Conservation (phyloP, 1,140 invertebrate genomes). For the Formica exsecta region DNA sequence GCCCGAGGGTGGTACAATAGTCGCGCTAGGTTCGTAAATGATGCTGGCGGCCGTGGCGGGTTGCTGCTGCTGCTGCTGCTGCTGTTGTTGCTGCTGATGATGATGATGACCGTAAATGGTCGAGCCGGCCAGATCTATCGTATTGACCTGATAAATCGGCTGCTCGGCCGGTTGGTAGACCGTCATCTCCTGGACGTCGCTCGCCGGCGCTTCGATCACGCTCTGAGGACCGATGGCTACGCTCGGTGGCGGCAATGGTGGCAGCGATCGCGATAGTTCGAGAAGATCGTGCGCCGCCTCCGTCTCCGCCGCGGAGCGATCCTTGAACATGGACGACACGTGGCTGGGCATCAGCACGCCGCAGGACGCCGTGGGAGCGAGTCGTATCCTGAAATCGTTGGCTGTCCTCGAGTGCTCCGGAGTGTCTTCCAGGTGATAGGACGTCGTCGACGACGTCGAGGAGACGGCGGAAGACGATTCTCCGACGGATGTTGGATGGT, state of each 20-base stretch:
- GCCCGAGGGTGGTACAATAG: conserved; percentile 80
- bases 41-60: conserved; percentile 78
- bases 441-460: conserved; percentile 21
- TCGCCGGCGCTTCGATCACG: conserved; percentile 84
- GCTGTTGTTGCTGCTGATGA: conserved; percentile 69
- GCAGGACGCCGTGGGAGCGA: conserved; percentile 7
- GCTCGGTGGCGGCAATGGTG: conserved; percentile 90
- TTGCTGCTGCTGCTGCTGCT: conserved; percentile 66
- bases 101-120: conserved; percentile 70
- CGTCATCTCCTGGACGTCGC: conserved; percentile 85
- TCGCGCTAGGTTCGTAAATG: conserved; percentile 82
- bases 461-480: conserved; percentile 47
- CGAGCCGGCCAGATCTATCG: conserved; percentile 63
- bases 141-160: conserved; percentile 84
- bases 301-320: conserved; percentile 92
- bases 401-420: background rate
- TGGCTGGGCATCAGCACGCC: conserved; percentile 32
- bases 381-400: conserved; percentile 40
- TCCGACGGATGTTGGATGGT: background rate
- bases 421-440: conserved; percentile 46
- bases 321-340: conserved; percentile 85
- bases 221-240: conserved; percentile 85
- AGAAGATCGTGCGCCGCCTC: conserved; percentile 95
- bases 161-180: conserved; percentile 83
- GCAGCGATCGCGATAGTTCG: conserved; percentile 92